A percentile compares a stretch with the other conserved stretches of the same genome.
Conservation (phyloP, 2,113 vertebrate genomes). For the Brachyhypopomus occidentalis region DNA sequence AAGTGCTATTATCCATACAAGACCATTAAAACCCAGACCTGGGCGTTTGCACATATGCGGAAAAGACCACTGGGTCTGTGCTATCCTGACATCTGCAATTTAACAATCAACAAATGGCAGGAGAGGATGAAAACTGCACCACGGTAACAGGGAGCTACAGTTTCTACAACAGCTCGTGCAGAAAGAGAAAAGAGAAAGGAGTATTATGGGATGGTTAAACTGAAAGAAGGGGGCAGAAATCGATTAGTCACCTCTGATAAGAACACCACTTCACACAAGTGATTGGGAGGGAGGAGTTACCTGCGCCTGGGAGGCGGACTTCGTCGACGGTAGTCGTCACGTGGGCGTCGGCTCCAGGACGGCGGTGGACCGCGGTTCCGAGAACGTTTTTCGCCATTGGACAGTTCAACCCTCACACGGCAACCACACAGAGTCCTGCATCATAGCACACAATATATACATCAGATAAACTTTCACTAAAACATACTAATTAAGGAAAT, state of each 20-base stretch:
- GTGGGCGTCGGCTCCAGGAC: conserved; percentile 90
- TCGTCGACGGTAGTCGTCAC: conserved; percentile 91
- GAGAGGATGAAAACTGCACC: conserved; percentile 37
- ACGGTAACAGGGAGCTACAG: conserved; percentile 37
- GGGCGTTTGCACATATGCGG: not conserved
- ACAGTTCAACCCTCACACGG: conserved; percentile 93
- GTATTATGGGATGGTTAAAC: conserved; percentile 38
- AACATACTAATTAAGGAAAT: not conserved
- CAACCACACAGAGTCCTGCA: conserved; percentile 91
- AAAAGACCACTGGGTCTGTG: not conserved
- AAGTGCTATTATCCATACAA: conserved; percentile 15
- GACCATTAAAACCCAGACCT: conserved; percentile 7
- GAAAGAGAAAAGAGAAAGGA: conserved; percentile 56
- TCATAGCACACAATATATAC: not conserved
- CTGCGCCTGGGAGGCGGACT: conserved; percentile 88
- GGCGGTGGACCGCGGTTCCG: conserved; percentile 92
- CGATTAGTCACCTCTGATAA: conserved; percentile 36
- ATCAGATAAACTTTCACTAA: not conserved
- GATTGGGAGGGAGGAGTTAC: conserved; percentile 69
- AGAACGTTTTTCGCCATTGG: conserved; percentile 94
- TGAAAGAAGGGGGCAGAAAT: conserved; percentile 32
- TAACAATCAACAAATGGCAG: conserved; percentile 36
- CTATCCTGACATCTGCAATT: not conserved
- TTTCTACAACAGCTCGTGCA: conserved; percentile 42
- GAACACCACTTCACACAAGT: conserved; percentile 34